Conservation (phyloP, 2,888 invertebrate species). For the Unio delphinus region DNA sequence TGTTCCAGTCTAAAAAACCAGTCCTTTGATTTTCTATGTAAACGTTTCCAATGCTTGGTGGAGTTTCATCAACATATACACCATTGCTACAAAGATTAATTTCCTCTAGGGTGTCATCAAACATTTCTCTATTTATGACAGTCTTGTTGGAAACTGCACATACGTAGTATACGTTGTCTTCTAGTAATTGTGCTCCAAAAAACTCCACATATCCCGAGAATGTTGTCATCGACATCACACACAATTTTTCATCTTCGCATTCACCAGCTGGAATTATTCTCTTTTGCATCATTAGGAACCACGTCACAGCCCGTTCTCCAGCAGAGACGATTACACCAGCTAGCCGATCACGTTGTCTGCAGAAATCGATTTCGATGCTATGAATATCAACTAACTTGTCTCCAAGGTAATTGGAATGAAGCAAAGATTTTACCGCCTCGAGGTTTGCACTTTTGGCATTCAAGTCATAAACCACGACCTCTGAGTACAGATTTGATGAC, state of each 20-base stretch:
- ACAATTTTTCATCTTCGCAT: too few relatives aligned
- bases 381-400: neutral
- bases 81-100: slow-evolving; percentile 20
- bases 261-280: too few relatives aligned
- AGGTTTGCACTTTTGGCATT: too few relatives aligned
- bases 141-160: slow-evolving; percentile 19
- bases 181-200: too few relatives aligned
- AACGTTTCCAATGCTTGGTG: slow-evolving; percentile 14
- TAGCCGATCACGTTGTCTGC: neutral
- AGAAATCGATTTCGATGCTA: slow-evolving; percentile 1
- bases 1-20: too few relatives aligned
- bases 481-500: too few relatives aligned
- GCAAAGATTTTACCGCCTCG: neutral
- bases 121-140: slow-evolving; percentile 9
- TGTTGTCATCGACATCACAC: too few relatives aligned
- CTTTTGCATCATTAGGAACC: too few relatives aligned
- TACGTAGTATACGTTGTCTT: slow-evolving; percentile 10
- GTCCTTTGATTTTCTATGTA: slow-evolving; percentile 2
- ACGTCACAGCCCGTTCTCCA: too few relatives aligned
- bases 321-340: neutral
- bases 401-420: neutral
- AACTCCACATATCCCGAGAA: too few relatives aligned
- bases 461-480: too few relatives aligned
- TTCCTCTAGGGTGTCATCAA: slow-evolving; percentile 11
- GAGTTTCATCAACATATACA: slow-evolving; percentile 15